Evolutionary conservation across 2,113 vertebrate species (phyloP), one percentile per base, ranked within the genome.

Genomic region (Hymenochirus boettgeri): DNA sequence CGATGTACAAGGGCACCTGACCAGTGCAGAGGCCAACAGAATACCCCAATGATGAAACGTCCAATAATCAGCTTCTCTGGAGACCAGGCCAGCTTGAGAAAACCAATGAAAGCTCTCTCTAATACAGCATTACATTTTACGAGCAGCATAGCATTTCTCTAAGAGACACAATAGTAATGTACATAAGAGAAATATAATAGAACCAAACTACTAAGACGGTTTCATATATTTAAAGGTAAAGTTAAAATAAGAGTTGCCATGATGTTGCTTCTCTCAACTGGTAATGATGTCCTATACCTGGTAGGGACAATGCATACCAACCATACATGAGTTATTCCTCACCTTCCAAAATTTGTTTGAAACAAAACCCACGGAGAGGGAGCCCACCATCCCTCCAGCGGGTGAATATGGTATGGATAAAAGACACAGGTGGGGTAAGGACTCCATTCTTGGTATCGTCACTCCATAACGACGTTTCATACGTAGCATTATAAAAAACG

Each of bases 311-410:
- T 9, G 33, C 33, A 35, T 12, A 13, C 2, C 33, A 35, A 35
- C 33, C 33, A 10, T 31, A 4, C 29, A 31, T 31, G 29, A 5
- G n/a, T n/a, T n/a, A n/a, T n/a, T n/a, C n/a, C 61, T 53, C 69
- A 99, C 96, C 95, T 95, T 79, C 96, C 96, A 77, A 98, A 95
- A 61, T n/a, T 78, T 88, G 77, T 92, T 88, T 74, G 94, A 94
- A 0, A 97, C 76, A n/a, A 76, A 71, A 51, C 94, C 90, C 1
- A 97, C 94, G 2, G 87, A 91, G 70, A 98, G 86, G 17, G 96
- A 94, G 2, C 96, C 95, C 0, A 88, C 61, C 95, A 99, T 99
- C 2, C 96, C 95, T 18, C 96, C 96, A 2, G 92, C 86, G 0
- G 92, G 92, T 80, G 98, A 98, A 62, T 98, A 90, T 35, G 96